phyloP scores from a whole-genome alignment of 2,888 invertebrate species.

The Ormyrus rosae region DNA sequence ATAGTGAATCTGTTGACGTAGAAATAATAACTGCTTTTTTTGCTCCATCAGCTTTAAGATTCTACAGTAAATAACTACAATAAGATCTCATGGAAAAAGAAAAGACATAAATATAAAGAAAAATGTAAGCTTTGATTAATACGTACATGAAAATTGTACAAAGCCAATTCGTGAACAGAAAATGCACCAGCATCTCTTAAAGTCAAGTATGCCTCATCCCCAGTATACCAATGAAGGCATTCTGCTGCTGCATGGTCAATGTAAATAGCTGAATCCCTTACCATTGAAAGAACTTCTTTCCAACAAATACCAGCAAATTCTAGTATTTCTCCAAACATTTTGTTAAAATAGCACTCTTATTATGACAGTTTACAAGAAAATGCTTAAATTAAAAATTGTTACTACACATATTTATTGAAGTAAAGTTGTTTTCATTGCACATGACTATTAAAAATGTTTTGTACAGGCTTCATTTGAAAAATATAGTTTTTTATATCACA shows the following conservation, averaged over 20 bases:
- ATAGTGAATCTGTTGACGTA: conserved; percentile 78
- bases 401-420: neutral
- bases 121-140: conserved; percentile 69
- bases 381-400: neutral
- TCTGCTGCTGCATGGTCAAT: conserved; percentile 81
- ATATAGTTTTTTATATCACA: too few relatives aligned
- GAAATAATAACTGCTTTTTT: conserved; percentile 79
- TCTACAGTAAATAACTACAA: conserved; percentile 66
- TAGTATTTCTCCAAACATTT: conserved; percentile 55
- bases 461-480: too few relatives aligned
- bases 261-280: conserved; percentile 81
- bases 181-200: conserved; percentile 80
- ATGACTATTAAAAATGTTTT: neutral
- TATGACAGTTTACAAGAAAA: too few relatives aligned
- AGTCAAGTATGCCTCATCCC: conserved; percentile 76
- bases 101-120: conserved; percentile 14
- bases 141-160: conserved; percentile 71
- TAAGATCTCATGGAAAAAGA: neutral
- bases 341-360: neutral
- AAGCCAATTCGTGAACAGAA: conserved; percentile 81
- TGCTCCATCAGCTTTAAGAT: conserved; percentile 69
- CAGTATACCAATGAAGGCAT: conserved; percentile 84
- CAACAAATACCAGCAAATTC: conserved; percentile 79
- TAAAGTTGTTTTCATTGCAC: neutral
- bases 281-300: conserved; percentile 80